Conservation (phyloP, 2,113 vertebrate species). For the Corythornis vintsioides region DNA sequence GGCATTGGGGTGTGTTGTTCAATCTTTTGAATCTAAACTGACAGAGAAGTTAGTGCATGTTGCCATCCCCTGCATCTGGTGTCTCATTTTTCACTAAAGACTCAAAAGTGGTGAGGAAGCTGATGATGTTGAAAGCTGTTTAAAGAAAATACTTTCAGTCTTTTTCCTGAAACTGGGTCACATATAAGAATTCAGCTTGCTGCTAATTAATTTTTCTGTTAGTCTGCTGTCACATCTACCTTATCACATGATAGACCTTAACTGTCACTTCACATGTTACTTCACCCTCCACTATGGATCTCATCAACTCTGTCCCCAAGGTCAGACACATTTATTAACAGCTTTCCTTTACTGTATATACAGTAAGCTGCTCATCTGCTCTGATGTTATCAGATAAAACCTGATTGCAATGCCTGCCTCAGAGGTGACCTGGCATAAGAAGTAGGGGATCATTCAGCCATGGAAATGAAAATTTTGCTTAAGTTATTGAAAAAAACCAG, state of each 20-base stretch:
- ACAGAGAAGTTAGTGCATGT: not conserved
- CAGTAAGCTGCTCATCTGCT: not conserved
- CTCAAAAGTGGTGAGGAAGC: not conserved
- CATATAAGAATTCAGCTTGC: not conserved
- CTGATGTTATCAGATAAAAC: not conserved
- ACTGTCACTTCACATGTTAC: not conserved
- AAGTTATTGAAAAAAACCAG: not conserved
- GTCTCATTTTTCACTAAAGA: not conserved
- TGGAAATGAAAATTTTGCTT: not conserved
- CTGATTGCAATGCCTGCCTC: not conserved
- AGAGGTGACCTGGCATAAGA: not conserved
- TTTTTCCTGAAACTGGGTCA: not conserved
- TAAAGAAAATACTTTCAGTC: not conserved
- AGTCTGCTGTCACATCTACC: not conserved
- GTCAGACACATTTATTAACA: not conserved
- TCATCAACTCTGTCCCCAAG: not conserved
- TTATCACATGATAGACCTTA: not conserved
- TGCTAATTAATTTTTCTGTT: conserved; percentile 44
- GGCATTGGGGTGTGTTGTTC: not conserved
- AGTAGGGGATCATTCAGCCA: not conserved
- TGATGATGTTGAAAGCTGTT: not conserved
- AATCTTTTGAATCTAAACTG: not conserved
- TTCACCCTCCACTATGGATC: not conserved
- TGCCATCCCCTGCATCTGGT: not conserved
- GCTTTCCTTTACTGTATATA: not conserved